Evolutionary conservation across 2,797 vertebrate species (phyloP).

Genomic region (Poecile montanus): DNA sequence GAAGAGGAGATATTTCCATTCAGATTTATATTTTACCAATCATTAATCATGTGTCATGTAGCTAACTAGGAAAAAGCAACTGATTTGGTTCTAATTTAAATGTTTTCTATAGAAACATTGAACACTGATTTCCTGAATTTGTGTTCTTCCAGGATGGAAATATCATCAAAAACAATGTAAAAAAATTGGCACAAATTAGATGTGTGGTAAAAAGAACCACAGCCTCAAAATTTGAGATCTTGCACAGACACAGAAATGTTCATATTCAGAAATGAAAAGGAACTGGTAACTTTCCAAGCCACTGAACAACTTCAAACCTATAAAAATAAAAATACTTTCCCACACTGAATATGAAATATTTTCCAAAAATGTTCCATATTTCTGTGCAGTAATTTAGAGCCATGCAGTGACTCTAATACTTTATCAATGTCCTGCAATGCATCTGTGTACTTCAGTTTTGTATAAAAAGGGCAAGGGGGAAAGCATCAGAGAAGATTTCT

Average conservation of each 20-base stretch:
- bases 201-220: not conserved
- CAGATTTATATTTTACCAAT: not conserved
- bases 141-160: not conserved
- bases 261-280: not conserved
- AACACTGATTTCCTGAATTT: not conserved
- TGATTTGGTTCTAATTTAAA: not conserved
- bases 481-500: not conserved
- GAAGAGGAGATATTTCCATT: not conserved
- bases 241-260: not conserved
- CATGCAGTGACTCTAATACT: not conserved
- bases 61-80: not conserved
- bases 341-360: not conserved
- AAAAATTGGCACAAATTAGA: not conserved
- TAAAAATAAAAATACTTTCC: not conserved
- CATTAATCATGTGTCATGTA: not conserved
- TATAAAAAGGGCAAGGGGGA: rapidly evolving
- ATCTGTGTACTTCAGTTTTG: not conserved
- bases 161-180: not conserved
- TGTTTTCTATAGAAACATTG: not conserved
- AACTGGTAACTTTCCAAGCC: not conserved
- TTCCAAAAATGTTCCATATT: not conserved
- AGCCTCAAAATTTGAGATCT: not conserved
- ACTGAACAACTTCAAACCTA: not conserved
- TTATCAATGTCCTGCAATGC: not conserved
- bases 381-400: not conserved